Evolutionary conservation across 2,888 invertebrate species (phyloP).

Genomic region (Platycheirus albimanus): DNA sequence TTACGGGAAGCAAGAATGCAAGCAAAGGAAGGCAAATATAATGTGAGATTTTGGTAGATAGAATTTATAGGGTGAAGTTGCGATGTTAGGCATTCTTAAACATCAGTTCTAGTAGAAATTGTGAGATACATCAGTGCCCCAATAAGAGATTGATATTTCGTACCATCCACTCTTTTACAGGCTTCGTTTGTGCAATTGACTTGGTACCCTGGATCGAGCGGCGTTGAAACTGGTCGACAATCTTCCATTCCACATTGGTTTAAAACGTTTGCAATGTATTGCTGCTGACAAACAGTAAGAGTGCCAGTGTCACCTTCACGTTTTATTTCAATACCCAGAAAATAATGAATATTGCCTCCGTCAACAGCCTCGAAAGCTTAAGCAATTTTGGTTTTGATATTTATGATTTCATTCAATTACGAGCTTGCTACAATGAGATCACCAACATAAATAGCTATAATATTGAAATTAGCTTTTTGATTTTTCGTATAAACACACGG

Average conservation of each 20-base stretch:
- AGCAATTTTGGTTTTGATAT: constrained; percentile 49
- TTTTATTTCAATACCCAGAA: constrained; percentile 69
- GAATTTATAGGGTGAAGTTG: no score
- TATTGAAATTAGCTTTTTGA: no score
- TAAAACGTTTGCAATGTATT: background rate
- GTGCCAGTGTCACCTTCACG: constrained; percentile 58
- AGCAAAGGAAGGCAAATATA: no score
- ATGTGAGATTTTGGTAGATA: no score
- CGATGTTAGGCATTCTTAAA: no score
- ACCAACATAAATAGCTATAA: no score
- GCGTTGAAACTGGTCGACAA: background rate
- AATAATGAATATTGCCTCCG: constrained; percentile 52
- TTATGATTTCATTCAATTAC: constrained; percentile 29
- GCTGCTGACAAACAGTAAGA: background rate
- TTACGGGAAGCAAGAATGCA: no score
- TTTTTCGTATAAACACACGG: constrained; percentile 62
- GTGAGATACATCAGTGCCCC: background rate
- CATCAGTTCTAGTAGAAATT: constrained; percentile 6
- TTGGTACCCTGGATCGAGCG: background rate
- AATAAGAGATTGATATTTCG: background rate
- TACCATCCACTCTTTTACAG: background rate
- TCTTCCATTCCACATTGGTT: background rate
- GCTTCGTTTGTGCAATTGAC: background rate
- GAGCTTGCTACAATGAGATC: no score
- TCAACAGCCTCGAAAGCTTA: constrained; percentile 57